Percentiles rank a stretch among this genome's conserved stretches.
Evolutionary conservation across 2,113 vertebrate genomes (phyloP).

Genomic region (Nyctibius bracteatus): DNA sequence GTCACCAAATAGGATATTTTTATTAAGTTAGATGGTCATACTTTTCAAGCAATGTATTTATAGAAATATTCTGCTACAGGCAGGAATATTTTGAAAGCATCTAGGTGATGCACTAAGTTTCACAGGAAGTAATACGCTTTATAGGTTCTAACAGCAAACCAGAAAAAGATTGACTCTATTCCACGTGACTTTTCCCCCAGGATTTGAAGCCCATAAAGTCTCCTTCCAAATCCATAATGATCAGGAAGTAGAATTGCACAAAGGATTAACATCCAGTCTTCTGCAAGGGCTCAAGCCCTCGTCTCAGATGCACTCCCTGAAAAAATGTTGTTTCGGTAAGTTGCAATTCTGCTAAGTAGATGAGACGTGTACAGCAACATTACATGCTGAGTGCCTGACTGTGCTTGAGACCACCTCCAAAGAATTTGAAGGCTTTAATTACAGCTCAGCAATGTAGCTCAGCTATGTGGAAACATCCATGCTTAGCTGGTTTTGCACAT

Average conservation of each 20-base stretch:
- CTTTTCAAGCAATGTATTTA: not conserved
- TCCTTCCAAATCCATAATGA: not conserved
- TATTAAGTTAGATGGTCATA: not conserved
- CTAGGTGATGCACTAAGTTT: not conserved
- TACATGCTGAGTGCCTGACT: not conserved
- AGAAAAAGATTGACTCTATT: not conserved
- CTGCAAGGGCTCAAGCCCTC: not conserved
- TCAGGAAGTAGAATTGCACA: not conserved
- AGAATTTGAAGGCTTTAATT: not conserved
- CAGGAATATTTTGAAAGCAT: not conserved
- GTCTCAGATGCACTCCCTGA: not conserved
- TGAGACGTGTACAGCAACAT: not conserved
- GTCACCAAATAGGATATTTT: not conserved
- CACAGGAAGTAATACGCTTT: not conserved
- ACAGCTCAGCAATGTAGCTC: not conserved
- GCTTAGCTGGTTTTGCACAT: not conserved
- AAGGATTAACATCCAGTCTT: not conserved
- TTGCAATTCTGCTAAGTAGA: not conserved
- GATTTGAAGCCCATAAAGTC: not conserved
- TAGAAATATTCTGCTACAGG: not conserved
- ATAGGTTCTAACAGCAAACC: not conserved
- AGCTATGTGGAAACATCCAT: not conserved
- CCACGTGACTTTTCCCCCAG: not conserved
- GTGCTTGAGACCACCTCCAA: not conserved
- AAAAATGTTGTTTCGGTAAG: not conserved